Percentiles rank a stretch among this genome's conserved stretches.
phyloP scores from a whole-genome alignment of 2,797 vertebrate genomes.

The Schizopygopsis pylzovi region DNA sequence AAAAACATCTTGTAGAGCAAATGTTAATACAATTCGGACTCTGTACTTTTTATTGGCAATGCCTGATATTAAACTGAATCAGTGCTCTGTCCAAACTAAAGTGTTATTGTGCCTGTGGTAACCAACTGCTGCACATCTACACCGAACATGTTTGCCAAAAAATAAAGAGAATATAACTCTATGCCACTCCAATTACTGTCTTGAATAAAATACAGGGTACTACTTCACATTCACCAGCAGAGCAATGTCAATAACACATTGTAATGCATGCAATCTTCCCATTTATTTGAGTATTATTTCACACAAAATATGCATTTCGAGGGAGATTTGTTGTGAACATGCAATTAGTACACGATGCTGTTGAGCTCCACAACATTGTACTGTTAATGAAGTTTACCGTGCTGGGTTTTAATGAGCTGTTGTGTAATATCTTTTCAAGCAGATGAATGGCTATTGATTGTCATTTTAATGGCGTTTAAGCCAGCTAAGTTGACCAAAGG shows the following conservation, averaged over 20 bases:
- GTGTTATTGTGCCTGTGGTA: slow-evolving; percentile 21
- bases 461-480: not conserved
- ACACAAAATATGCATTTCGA: not conserved
- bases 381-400: not conserved
- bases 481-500: no score
- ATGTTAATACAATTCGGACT: not conserved
- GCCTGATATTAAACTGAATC: slow-evolving; percentile 23
- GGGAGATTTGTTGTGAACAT: not conserved
- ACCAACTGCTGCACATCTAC: not conserved
- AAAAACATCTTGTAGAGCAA: not conserved
- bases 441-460: not conserved
- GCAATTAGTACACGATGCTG: not conserved
- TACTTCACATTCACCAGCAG: not conserved
- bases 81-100: not conserved
- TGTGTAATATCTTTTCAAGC: not conserved
- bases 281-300: not conserved
- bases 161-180: slow-evolving; percentile 4
- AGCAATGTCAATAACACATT: not conserved
- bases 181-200: not conserved
- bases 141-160: slow-evolving; percentile 11
- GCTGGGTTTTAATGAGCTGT: not conserved
- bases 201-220: not conserved
- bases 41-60: slow-evolving; percentile 6
- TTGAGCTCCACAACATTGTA: not conserved
- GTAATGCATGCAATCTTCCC: not conserved